phyloP scores from a whole-genome alignment of 2,797 vertebrate species.

The Coccyzus lansbergi region DNA sequence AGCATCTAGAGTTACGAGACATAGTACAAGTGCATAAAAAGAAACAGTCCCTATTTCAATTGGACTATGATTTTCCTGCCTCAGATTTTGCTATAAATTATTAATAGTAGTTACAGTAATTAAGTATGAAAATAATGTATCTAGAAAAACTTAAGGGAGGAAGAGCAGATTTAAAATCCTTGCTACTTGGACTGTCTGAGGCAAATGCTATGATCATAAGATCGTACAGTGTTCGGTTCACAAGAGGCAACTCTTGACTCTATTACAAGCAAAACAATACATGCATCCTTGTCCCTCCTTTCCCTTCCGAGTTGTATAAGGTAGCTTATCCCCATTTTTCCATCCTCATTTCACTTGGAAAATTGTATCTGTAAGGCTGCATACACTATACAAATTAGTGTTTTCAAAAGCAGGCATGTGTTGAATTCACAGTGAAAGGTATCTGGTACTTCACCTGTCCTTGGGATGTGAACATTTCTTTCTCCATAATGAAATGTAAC shows the following conservation, averaged over 20 bases:
- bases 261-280: neutral
- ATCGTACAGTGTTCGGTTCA: neutral
- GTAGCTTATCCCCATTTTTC: neutral
- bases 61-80: neutral
- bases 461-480: neutral
- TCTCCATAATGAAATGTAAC: neutral
- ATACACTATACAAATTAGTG: neutral
- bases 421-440: neutral
- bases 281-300: neutral
- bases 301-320: neutral
- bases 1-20: neutral
- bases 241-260: neutral
- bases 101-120: neutral
- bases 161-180: neutral
- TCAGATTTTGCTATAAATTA: neutral
- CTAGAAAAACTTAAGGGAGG: neutral
- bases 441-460: neutral
- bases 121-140: neutral
- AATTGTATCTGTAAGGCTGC: neutral
- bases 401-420: neutral
- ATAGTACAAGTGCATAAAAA: neutral
- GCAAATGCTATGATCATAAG: neutral
- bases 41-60: neutral
- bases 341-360: neutral
- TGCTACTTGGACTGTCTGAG: neutral